Evolutionary conservation across 2,797 vertebrate genomes (phyloP), one percentile per base, ranked within the genome.

Genomic region (Selene dorsalis): DNA sequence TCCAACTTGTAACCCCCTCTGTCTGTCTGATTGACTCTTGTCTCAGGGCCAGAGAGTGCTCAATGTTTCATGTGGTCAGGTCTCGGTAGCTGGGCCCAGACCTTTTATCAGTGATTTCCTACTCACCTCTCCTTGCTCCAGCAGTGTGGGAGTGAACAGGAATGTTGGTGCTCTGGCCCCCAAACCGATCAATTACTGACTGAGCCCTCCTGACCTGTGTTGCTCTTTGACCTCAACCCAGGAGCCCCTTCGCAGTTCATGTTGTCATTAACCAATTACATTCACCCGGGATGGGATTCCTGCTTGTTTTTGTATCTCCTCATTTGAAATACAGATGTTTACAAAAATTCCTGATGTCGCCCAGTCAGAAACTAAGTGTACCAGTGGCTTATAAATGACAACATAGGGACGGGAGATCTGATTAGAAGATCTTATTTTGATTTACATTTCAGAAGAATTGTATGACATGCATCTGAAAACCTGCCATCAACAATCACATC

Each of bases 151-250:
- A 52, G 72, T 66, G 69, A 39, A 70, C 76, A 52, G 80, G 83
- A 86, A 89, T 69, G 72, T 60, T 79, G 75, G 79, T 58, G 17
- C 77, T 74, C 63, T 80, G 84, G 69, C 84, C 79, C 78, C 65
- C 64, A n/a, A 70, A 60, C 70, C 77, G 78, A 84, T 90, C 89
- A 87, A 89, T 90, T 88, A 86, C 66, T 67, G 52, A 47, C 56
- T 52, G 58, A 82, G 69, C 55, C 79, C 63, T 13, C 28, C 56
- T 74, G 78, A 86, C 59, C 79, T n/a, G 14, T 22, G 22, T 16
- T 2, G 14, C 52, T 74, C 63, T 80, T 77, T 80, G 32, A 86
- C 87, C 83, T 67, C 63, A 28, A 32, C 0, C n/a, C 22, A 20
- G 28, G 69, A 79, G 50, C 69, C 70, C 74, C 52, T 35, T 47